phyloP scores from a whole-genome alignment of 2,113 vertebrate genomes.

The Seriola dumerili region DNA sequence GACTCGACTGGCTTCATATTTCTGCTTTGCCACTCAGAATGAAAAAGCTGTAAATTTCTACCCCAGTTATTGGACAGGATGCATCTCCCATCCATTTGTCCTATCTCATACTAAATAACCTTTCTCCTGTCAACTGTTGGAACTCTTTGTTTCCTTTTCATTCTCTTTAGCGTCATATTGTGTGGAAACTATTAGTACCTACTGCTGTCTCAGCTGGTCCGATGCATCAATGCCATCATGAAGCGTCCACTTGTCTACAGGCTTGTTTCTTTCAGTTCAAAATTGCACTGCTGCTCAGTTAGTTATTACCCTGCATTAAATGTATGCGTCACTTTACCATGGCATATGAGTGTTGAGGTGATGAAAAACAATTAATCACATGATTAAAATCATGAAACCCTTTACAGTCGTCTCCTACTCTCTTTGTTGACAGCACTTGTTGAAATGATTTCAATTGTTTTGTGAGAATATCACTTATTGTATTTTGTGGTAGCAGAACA shows the following conservation, averaged over 20 bases:
- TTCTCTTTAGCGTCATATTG: constrained; percentile 3
- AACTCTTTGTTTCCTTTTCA: neutral
- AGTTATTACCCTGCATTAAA: constrained; percentile 10
- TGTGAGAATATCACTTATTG: neutral
- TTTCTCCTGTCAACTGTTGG: neutral
- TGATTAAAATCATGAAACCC: constrained; percentile 62
- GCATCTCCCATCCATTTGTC: neutral
- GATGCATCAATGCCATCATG: neutral
- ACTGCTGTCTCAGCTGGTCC: neutral
- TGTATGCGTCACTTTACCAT: constrained; percentile 20
- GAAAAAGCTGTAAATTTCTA: neutral
- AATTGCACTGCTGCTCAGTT: constrained; percentile 12
- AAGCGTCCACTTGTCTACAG: constrained; percentile 5
- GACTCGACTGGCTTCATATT: neutral
- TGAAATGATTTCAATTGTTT: no score
- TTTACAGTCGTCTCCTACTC: neutral
- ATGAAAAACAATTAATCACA: constrained; percentile 34
- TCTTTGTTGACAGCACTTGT: constrained; percentile 5
- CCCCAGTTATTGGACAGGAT: neutral
- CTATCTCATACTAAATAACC: neutral
- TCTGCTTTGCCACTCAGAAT: neutral
- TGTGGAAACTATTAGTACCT: neutral
- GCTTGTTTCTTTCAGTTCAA: neutral
- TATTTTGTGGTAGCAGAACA: no score
- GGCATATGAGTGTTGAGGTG: constrained; percentile 16